Conservation (phyloP, 2,888 invertebrate genomes). For the Heliothis peltigera region DNA sequence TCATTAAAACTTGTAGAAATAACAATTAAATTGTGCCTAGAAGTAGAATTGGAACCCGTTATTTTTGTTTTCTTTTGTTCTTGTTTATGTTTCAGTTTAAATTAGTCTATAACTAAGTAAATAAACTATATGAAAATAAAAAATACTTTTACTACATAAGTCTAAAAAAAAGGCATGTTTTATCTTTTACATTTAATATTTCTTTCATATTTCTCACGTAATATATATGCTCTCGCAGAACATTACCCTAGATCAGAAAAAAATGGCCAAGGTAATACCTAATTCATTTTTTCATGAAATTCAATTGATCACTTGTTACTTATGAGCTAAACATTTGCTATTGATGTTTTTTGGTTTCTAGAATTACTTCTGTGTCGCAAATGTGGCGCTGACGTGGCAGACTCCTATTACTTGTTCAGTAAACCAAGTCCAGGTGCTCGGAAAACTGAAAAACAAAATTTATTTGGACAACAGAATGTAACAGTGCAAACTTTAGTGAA, state of each 20-base stretch:
- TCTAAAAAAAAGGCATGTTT: constrained; percentile 75
- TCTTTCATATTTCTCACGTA: constrained; percentile 63
- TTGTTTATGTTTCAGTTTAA: not conserved
- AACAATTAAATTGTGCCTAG: not conserved
- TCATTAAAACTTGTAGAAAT: not conserved
- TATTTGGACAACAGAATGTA: constrained; percentile 88
- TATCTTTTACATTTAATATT: constrained; percentile 68
- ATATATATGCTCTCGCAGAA: constrained; percentile 65
- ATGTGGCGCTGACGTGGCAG: constrained; percentile 90
- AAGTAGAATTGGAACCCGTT: not conserved
- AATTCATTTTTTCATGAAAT: not conserved
- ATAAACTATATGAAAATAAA: constrained; percentile 8
- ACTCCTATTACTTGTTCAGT: constrained; percentile 87
- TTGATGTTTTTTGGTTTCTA: constrained; percentile 68
- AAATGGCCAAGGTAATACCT: constrained; percentile 72
- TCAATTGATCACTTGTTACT: constrained; percentile 39
- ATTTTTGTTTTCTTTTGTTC: not conserved
- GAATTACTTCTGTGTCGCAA: constrained; percentile 90
- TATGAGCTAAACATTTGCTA: constrained; percentile 24
- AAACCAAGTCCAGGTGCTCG: constrained; percentile 87
- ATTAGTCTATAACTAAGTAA: not conserved
- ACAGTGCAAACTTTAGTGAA: constrained; percentile 89
- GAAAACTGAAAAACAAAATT: constrained; percentile 83
- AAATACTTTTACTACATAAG: constrained; percentile 2
- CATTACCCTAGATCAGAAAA: constrained; percentile 62